Base-by-base conservation (phyloP, 2,888 invertebrate genomes). In the Liposcelis brunnea region DNA sequence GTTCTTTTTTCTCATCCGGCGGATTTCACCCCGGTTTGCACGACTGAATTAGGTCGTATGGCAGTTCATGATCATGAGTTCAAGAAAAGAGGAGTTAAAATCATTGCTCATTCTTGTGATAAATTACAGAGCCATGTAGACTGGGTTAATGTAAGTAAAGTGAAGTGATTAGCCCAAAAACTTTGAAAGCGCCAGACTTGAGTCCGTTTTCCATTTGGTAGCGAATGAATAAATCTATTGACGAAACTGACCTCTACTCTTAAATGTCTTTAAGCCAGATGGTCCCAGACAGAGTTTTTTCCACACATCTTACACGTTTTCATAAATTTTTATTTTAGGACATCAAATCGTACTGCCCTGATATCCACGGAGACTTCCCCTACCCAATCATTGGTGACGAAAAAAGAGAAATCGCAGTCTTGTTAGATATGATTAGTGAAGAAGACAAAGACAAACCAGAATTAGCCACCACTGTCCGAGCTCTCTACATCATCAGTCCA, bases 11-110 rank as follows among this genome's bases (percentile, higher is more conserved):
- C 86, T 0, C 89, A 89, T 61, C 89, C 89, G 1, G 77, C 82
- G 7, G 89, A 89, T 62, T 90, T 80, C 61, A 90, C 89, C 0
- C 89, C 89, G 1, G 87, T 89, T 1, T 90, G 89, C 58, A 90
- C 89, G 5, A 89, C 87, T 0, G 89, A 89, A 62, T 64, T 90
- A 52, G 84, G 81, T 2, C 68, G 77, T 38, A 75, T 82, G 44
- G 80, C 80, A 2, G 74, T 79, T 12, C 73, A 83, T 55, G 62
- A 68, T 45, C 71, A 72, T 1, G 71, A 79, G 54, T 86, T 87
- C 56, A 62, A 68, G 31, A 77, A 79, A 54, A 66, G 84, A 15
- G 74, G 75, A 54, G 75, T 77, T 5, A 85, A 86, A 61, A 64
- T 87, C 42, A 63, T 87, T 52, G 86, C 84, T 1, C 74, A 85